Conservation (phyloP, 2,797 vertebrate genomes). For the Halcyon leucocephala region DNA sequence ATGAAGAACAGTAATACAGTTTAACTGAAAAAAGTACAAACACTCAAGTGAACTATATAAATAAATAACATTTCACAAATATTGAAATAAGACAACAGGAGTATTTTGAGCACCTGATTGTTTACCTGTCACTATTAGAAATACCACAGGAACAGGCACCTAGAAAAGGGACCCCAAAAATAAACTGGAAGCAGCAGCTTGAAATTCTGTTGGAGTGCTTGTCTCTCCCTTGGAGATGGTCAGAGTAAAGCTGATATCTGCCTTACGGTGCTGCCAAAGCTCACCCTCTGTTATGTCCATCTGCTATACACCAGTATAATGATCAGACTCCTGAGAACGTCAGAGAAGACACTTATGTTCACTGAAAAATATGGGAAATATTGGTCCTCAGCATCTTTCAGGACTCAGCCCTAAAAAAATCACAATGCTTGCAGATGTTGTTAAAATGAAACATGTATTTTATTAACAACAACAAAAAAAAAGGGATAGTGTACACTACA, state of each 20-base stretch:
- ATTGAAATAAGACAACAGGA: background rate
- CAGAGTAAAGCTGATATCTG: slow-evolving; percentile 61
- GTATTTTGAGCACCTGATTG: background rate
- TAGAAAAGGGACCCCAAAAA: slow-evolving; percentile 24
- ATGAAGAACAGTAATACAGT: background rate
- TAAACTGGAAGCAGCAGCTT: slow-evolving; percentile 54
- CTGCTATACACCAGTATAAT: slow-evolving; percentile 64
- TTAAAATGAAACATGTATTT: slow-evolving; percentile 20
- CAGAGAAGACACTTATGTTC: slow-evolving; percentile 43
- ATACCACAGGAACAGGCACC: background rate
- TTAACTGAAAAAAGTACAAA: background rate
- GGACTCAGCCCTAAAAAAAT: slow-evolving; percentile 1
- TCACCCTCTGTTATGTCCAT: slow-evolving; percentile 72
- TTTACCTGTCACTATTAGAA: background rate
- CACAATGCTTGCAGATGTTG: background rate
- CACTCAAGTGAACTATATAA: background rate
- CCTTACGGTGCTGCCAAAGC: slow-evolving; percentile 62
- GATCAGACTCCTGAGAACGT: slow-evolving; percentile 45
- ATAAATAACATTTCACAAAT: background rate
- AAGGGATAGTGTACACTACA: background rate
- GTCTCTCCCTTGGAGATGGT: slow-evolving; percentile 47
- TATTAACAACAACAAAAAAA: background rate
- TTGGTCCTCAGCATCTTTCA: slow-evolving; percentile 23
- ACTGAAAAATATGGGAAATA: slow-evolving; percentile 36
- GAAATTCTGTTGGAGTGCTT: slow-evolving; percentile 58